A percentile compares a stretch with the other conserved stretches of the same genome.
Conservation (phyloP, 2,888 invertebrate genomes). For the Nymphalis polychloros region DNA sequence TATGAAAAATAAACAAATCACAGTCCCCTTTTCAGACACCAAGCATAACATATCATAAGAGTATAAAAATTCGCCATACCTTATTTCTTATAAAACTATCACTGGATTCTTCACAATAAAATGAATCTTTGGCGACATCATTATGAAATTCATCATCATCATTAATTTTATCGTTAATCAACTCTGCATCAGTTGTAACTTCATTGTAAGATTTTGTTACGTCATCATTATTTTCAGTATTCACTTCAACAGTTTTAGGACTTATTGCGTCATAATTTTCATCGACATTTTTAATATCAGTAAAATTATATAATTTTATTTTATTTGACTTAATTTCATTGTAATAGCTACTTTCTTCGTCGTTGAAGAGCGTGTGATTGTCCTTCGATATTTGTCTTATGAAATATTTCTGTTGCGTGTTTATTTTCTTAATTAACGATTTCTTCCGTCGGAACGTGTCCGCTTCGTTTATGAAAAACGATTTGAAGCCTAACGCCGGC, state of each 20-base stretch:
- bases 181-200: background rate
- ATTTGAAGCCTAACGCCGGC: constrained; percentile 86
- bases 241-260: background rate
- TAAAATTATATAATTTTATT: constrained; percentile 13
- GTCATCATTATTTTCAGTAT: background rate
- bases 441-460: constrained; percentile 34
- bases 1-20: no score
- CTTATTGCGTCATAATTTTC: constrained; percentile 17
- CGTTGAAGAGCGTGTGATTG: constrained; percentile 40
- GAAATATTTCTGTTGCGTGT: constrained; percentile 50
- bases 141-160: background rate
- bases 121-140: background rate
- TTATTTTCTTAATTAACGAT: constrained; percentile 51
- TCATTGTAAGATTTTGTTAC: background rate
- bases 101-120: constrained; percentile 35
- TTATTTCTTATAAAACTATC: constrained; percentile 52
- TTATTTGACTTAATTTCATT: constrained; percentile 37
- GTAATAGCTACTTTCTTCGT: constrained; percentile 42
- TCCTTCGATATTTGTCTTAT: constrained; percentile 47
- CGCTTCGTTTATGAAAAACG: constrained; percentile 76
- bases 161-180: constrained; percentile 2
- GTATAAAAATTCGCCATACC: constrained; percentile 35
- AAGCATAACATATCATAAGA: no score
- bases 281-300: constrained; percentile 5
- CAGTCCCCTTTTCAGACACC: no score